phyloP scores from a whole-genome alignment of 2,797 vertebrate genomes.

The Galaxias olidus region DNA sequence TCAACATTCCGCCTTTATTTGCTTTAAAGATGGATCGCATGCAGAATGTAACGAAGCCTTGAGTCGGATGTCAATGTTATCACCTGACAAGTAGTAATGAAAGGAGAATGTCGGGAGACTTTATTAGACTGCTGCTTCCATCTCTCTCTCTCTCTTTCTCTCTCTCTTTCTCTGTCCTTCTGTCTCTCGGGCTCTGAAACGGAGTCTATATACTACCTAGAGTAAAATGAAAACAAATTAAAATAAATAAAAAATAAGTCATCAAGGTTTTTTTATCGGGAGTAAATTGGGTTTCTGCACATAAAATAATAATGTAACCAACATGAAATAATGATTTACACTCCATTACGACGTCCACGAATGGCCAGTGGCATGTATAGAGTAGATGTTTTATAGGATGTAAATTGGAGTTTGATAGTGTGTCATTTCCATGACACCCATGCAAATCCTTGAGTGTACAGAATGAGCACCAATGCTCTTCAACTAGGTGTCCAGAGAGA shows the following conservation, averaged over 20 bases:
- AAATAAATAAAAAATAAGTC: slow-evolving; percentile 21
- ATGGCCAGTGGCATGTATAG: slow-evolving; percentile 17
- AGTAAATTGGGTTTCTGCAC: slow-evolving; percentile 15
- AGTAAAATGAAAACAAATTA: slow-evolving; percentile 36
- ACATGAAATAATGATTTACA: slow-evolving; percentile 32
- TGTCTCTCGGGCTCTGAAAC: slow-evolving; percentile 11
- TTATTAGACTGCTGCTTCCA: slow-evolving; percentile 6
- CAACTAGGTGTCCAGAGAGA: slow-evolving; percentile 44
- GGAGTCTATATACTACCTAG: slow-evolving; percentile 2
- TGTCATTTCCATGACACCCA: background rate
- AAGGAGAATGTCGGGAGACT: slow-evolving; percentile 22
- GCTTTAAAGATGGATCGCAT: slow-evolving; percentile 38
- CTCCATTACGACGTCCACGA: slow-evolving; percentile 16
- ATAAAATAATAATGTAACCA: slow-evolving; percentile 15
- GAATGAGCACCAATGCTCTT: slow-evolving; percentile 39
- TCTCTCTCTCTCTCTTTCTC: too few species aligned
- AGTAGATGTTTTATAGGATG: slow-evolving; percentile 11
- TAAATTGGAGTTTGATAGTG: too few species aligned
- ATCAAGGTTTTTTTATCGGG: slow-evolving; percentile 11
- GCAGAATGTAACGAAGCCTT: slow-evolving; percentile 43
- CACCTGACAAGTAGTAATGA: slow-evolving; percentile 11
- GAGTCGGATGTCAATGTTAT: slow-evolving; percentile 14
- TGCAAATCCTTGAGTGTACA: slow-evolving; percentile 13
- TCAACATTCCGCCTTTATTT: slow-evolving; percentile 37
- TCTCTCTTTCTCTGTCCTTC: background rate